Percentiles rank a stretch among this genome's conserved stretches.
phyloP scores from a whole-genome alignment of 2,113 vertebrate species.

The Dinomys branickii region DNA sequence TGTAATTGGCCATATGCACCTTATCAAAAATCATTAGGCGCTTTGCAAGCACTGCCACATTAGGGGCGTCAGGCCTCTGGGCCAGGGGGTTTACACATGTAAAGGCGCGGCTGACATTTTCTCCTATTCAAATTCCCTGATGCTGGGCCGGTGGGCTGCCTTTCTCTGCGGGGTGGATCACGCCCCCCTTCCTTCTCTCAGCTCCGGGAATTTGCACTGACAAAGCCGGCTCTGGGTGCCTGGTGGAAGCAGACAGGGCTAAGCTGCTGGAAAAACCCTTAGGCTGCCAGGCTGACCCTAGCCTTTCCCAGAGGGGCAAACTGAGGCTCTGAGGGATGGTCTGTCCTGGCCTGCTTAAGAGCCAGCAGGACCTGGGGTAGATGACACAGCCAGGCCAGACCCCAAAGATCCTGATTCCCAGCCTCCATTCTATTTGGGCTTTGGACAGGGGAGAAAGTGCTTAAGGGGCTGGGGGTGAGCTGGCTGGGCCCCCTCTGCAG shows the following conservation, averaged over 20 bases:
- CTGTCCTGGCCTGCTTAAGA: not conserved
- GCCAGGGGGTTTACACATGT: slow-evolving; percentile 81
- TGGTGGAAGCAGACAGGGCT: not conserved
- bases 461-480: not conserved
- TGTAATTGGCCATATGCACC: slow-evolving; percentile 85
- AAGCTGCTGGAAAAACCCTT: not conserved
- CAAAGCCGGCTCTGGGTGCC: slow-evolving; percentile 55
- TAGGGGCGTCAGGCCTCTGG: slow-evolving; percentile 60
- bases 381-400: not conserved
- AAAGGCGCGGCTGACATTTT: slow-evolving; percentile 80
- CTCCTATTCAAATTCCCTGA: slow-evolving; percentile 85
- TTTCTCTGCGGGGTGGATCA: slow-evolving; percentile 8
- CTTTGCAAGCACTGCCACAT: slow-evolving; percentile 77
- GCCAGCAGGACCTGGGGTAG: not conserved
- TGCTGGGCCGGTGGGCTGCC: slow-evolving; percentile 69
- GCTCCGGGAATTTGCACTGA: slow-evolving; percentile 49
- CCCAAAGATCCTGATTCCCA: not conserved
- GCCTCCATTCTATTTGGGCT: not conserved
- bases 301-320: slow-evolving; percentile 45
- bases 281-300: not conserved
- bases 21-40: slow-evolving; percentile 87
- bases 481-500: not conserved
- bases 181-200: not conserved
- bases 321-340: slow-evolving; percentile 8
- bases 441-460: slow-evolving; percentile 22